Evolutionary conservation across 1,140 invertebrate genomes (phyloP).

Genomic region (Whitmania pigra): DNA sequence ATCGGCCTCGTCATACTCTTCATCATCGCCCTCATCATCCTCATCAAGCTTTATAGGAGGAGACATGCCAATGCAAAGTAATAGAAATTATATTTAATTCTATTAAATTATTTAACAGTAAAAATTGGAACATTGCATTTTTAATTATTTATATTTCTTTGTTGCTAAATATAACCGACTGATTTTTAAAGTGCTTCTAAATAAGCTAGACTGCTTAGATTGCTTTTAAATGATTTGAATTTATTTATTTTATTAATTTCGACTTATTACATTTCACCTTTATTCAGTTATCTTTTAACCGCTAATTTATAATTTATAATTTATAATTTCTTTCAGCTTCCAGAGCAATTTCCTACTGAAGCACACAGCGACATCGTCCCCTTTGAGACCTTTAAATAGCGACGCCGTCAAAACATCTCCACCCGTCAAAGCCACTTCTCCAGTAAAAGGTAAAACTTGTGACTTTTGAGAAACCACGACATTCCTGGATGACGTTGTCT

Average conservation of each 20-base stretch:
- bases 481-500: not conserved
- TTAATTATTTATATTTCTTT: too few relatives aligned
- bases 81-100: too few relatives aligned
- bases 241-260: too few relatives aligned
- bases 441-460: not conserved
- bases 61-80: not conserved
- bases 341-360: not conserved
- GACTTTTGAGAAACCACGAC: not conserved
- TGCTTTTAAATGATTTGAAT: too few relatives aligned
- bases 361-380: not conserved
- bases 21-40: not conserved
- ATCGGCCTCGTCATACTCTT: not conserved
- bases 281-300: too few relatives aligned
- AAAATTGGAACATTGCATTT: too few relatives aligned
- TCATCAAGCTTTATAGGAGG: not conserved
- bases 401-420: not conserved
- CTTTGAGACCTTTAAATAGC: not conserved
- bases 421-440: not conserved
- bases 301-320: not conserved
- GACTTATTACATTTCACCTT: too few relatives aligned
- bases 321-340: not conserved
- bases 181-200: too few relatives aligned
- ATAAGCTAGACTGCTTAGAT: too few relatives aligned
- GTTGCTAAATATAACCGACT: too few relatives aligned
- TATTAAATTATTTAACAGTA: too few relatives aligned